phyloP scores from a whole-genome alignment of 2,888 invertebrate genomes.

The Eustalomyia histrio region DNA sequence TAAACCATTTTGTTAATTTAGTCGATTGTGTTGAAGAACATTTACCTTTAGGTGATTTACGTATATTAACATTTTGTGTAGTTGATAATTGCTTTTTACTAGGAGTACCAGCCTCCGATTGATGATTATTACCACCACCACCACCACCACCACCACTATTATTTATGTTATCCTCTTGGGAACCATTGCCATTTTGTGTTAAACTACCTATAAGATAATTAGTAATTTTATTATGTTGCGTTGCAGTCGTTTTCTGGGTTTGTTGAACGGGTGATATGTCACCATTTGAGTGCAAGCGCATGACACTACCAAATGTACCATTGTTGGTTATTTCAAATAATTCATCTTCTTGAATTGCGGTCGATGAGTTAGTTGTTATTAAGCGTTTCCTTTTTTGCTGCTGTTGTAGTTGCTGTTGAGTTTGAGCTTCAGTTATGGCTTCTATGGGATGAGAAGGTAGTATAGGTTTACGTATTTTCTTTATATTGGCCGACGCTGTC shows the following conservation, averaged over 20 bases:
- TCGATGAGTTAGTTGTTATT: conserved; percentile 6
- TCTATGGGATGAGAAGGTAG: conserved; percentile 57
- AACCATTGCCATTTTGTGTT: conserved; percentile 53
- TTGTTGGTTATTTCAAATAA: conserved; percentile 77
- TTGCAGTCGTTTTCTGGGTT: conserved; percentile 55
- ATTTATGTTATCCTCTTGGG: conserved; percentile 46
- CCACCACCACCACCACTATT: no score
- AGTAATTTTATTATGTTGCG: conserved; percentile 75
- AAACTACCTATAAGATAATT: conserved; percentile 74
- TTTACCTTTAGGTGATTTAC: conserved; percentile 77
- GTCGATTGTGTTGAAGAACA: conserved; percentile 72
- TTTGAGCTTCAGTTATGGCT: conserved; percentile 50
- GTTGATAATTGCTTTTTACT: conserved; percentile 49
- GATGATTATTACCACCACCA: conserved; percentile 10
- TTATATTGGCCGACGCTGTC: conserved; percentile 32
- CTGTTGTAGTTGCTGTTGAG: conserved; percentile 60
- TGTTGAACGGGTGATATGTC: conserved; percentile 74
- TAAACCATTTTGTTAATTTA: conserved; percentile 76
- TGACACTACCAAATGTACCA: conserved; percentile 74
- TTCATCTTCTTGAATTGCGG: conserved; percentile 71
- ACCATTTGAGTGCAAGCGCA: conserved; percentile 74
- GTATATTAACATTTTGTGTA: conserved; percentile 59
- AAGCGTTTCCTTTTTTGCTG: conserved; percentile 41
- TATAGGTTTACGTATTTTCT: conserved; percentile 37
- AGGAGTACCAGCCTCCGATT: conserved; percentile 63